These are phyloP conservation scores for Solea solea DNA, from an alignment of 2,113 vertebrate species.

Conservation along the genomic window DNA sequence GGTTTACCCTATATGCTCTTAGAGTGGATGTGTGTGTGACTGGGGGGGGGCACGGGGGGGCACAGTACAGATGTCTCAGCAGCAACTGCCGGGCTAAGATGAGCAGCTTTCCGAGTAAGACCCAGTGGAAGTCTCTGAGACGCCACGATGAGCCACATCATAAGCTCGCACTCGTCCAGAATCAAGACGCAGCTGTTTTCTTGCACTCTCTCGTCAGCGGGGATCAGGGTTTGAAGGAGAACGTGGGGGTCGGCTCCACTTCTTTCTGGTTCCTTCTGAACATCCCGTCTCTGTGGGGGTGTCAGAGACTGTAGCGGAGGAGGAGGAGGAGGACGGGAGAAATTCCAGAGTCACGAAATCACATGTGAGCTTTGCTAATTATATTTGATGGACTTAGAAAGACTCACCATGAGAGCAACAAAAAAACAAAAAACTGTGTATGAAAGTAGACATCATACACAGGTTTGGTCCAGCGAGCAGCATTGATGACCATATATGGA, in stretches of 20 bases:
- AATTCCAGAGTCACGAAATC: conserved; percentile 1
- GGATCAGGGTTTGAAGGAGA: conserved; percentile 46
- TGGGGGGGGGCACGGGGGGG: too few relatives aligned
- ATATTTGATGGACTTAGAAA: not conserved
- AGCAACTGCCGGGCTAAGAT: conserved; percentile 27
- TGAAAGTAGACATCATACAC: not conserved
- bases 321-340: conserved; percentile 12
- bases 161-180: conserved; percentile 55
- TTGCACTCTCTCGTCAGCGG: conserved; percentile 20
- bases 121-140: conserved; percentile 51
- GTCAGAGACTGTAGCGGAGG: too few relatives aligned
- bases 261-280: conserved; percentile 35
- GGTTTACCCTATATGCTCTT: conserved; percentile 15
- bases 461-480: conserved; percentile 43
- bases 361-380: conserved; percentile 8
- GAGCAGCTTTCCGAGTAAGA: conserved; percentile 59
- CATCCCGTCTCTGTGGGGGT: conserved; percentile 22
- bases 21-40: conserved; percentile 22
- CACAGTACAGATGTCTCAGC: conserved; percentile 48
- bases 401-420: not conserved
- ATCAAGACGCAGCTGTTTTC: conserved; percentile 44
- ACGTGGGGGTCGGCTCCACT: conserved; percentile 24
- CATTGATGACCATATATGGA: conserved; percentile 68
- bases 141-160: conserved; percentile 28
- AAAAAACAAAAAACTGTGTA: too few relatives aligned